Percentiles rank a stretch among this genome's conserved stretches.
These are phyloP conservation scores for Scolopax bukidnonensis DNA, from an alignment of 2,797 vertebrate genomes.

Conservation along the genomic window DNA sequence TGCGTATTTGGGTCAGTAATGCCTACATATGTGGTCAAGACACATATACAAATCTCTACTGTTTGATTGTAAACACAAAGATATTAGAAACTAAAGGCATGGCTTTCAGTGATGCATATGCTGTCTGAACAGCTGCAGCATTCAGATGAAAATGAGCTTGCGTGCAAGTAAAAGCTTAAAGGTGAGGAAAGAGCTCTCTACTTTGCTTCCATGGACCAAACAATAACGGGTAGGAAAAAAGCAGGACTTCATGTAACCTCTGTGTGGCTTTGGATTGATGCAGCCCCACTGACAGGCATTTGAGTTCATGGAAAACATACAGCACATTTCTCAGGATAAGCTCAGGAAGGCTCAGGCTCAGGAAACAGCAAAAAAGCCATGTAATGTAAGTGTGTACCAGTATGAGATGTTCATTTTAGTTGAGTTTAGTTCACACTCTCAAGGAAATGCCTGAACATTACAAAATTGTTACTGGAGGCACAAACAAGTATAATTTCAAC, in stretches of 20 bases:
- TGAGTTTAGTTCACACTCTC: neutral
- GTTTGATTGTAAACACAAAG: neutral
- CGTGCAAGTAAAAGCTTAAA: neutral
- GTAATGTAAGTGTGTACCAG: neutral
- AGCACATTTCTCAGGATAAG: neutral
- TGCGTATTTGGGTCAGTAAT: neutral
- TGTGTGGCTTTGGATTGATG: neutral
- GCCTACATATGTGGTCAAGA: neutral
- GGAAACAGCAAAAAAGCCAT: neutral
- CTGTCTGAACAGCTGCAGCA: neutral
- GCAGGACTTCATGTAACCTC: neutral
- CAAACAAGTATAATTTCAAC: neutral
- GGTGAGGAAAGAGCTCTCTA: neutral
- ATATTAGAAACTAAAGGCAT: neutral
- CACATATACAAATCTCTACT: neutral
- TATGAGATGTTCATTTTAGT: neutral
- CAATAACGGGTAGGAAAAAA: neutral
- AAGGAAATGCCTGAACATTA: neutral
- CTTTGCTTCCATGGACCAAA: neutral
- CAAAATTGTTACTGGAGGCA: neutral
- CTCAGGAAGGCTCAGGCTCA: neutral
- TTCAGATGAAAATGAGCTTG: neutral
- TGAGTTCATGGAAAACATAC: neutral
- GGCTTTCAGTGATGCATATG: neutral
- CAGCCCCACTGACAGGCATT: neutral